Conservation (phyloP, 2,888 invertebrate species). For the Polymixis flavicincta region DNA sequence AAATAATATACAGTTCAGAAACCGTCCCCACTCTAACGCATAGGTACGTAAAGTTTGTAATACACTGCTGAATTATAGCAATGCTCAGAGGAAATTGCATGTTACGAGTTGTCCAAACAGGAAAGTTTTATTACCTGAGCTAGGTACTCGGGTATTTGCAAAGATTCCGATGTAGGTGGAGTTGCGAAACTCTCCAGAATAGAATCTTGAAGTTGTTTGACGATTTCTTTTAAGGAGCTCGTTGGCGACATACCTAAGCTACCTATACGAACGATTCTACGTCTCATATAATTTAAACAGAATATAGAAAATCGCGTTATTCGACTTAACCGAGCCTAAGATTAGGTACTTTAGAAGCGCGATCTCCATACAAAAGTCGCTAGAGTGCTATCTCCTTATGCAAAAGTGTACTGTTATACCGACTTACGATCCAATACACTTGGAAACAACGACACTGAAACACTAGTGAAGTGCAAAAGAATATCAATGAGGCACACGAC, state of each 20-base stretch:
- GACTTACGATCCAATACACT: constrained; percentile 38
- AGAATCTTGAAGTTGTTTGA: constrained; percentile 30
- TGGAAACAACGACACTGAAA: constrained; percentile 29
- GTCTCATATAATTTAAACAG: constrained; percentile 10
- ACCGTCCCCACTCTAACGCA: constrained; percentile 63
- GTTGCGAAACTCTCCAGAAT: constrained; percentile 39
- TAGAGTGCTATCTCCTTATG: constrained; percentile 40
- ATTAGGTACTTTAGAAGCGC: constrained; percentile 42
- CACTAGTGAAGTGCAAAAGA: constrained; percentile 42
- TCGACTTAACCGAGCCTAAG: constrained; percentile 8
- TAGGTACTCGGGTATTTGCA: constrained; percentile 51
- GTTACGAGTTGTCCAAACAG: constrained; percentile 60
- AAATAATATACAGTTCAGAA: constrained; percentile 70
- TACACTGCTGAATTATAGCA: constrained; percentile 64
- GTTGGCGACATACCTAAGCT: not conserved
- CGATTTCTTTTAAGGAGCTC: constrained; percentile 8
- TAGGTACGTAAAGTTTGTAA: constrained; percentile 66
- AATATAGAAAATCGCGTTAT: constrained; percentile 3
- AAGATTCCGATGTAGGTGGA: constrained; percentile 39
- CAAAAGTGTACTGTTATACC: constrained; percentile 41
- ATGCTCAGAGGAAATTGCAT: constrained; percentile 60
- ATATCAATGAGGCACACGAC: constrained; percentile 48
- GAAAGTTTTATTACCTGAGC: constrained; percentile 61
- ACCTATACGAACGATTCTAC: not conserved
- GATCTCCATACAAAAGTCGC: constrained; percentile 24